These are phyloP conservation scores for Heteronetta atricapilla DNA, from an alignment of 2,113 vertebrate genomes.

Conservation along the genomic window DNA sequence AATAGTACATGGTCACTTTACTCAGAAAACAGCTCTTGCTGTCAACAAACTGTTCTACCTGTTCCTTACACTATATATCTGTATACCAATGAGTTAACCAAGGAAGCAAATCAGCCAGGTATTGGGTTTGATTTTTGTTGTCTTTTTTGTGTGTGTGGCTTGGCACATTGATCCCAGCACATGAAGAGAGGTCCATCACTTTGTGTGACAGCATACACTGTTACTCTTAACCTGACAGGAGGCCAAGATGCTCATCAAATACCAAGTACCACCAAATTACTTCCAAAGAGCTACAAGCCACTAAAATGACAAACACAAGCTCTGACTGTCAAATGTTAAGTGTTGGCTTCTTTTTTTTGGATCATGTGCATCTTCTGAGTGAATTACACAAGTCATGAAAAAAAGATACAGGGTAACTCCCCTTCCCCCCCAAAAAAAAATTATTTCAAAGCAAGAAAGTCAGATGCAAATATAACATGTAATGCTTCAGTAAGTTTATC, in stretches of 20 bases:
- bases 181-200: neutral
- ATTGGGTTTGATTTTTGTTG: neutral
- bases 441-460: neutral
- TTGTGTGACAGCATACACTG: neutral
- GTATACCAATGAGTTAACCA: neutral
- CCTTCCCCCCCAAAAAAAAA: neutral
- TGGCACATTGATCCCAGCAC: neutral
- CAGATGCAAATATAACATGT: neutral
- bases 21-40: neutral
- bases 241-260: neutral
- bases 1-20: neutral
- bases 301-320: neutral
- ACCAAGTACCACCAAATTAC: neutral
- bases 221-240: neutral
- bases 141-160: neutral
- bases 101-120: neutral
- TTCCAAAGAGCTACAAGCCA: neutral
- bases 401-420: neutral
- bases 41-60: neutral
- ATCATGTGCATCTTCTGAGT: neutral
- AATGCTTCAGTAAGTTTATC: neutral
- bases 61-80: neutral
- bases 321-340: neutral
- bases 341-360: neutral
- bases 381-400: neutral